Evolutionary conservation across 2,113 vertebrate species (phyloP).

Genomic region (Octodon degus): DNA sequence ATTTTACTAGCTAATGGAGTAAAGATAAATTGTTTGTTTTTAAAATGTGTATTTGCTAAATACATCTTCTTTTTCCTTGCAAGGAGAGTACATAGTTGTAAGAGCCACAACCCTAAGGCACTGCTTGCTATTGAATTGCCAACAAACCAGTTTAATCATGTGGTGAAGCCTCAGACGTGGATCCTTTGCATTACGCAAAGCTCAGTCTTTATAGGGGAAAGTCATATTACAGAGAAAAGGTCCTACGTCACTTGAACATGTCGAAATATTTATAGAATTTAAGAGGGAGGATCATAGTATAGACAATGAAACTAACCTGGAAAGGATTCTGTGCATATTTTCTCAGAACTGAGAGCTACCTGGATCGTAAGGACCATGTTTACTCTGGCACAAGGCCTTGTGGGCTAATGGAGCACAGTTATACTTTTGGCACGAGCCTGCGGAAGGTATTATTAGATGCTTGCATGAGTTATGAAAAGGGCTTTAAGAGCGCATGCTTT

Average conservation of each 20-base stretch:
- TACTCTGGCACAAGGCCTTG: background rate
- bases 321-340: background rate
- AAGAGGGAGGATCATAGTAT: background rate
- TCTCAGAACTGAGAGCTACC: background rate
- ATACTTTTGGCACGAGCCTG: background rate
- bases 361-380: background rate
- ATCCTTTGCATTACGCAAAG: background rate
- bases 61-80: background rate
- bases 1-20: slow-evolving; percentile 4
- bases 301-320: background rate
- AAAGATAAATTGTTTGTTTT: background rate
- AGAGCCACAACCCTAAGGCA: background rate
- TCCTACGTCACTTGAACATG: background rate
- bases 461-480: background rate
- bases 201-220: background rate
- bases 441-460: background rate
- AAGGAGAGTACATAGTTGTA: background rate
- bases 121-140: background rate
- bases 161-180: background rate
- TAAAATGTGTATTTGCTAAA: background rate
- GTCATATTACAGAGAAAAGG: background rate
- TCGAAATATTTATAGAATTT: background rate
- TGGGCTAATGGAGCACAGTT: background rate
- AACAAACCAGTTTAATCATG: background rate
- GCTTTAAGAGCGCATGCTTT: background rate